phyloP scores from a whole-genome alignment of 2,113 vertebrate species.

The Equus przewalskii region DNA sequence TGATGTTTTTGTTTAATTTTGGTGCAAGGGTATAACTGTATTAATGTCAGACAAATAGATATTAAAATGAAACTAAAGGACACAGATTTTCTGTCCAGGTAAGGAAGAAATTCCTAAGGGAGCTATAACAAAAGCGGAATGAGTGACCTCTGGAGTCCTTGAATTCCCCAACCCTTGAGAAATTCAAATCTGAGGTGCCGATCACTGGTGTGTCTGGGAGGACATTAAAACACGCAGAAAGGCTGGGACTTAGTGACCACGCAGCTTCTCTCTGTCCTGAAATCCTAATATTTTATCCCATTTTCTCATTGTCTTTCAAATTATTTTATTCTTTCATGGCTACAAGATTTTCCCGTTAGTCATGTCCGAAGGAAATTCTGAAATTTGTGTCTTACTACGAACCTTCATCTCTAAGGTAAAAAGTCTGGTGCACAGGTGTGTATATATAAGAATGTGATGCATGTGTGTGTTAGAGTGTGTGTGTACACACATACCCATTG shows the following conservation, averaged over 20 bases:
- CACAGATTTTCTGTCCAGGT: background rate
- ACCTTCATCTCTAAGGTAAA: background rate
- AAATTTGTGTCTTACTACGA: background rate
- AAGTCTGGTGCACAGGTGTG: background rate
- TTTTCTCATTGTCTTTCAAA: slow-evolving; percentile 24
- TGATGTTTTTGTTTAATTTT: background rate
- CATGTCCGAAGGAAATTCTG: background rate
- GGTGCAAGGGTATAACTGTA: background rate
- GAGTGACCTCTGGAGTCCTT: background rate
- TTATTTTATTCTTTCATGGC: background rate
- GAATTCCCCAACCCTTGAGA: background rate
- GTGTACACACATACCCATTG: background rate
- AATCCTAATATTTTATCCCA: slow-evolving; percentile 11
- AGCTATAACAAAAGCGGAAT: background rate
- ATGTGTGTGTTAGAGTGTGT: background rate
- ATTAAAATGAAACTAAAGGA: background rate
- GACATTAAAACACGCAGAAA: background rate
- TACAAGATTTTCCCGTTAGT: slow-evolving; percentile 16
- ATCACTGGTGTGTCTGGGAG: background rate
- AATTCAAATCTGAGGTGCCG: background rate
- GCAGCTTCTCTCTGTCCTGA: background rate
- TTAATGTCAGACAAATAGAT: background rate
- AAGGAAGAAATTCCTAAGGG: slow-evolving; percentile 27
- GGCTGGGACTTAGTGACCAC: background rate
- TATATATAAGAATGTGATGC: background rate